Percentiles rank a stretch among this genome's conserved stretches.
Conservation (phyloP, 2,113 vertebrate genomes). For the Anarhynchus alexandrinus region DNA sequence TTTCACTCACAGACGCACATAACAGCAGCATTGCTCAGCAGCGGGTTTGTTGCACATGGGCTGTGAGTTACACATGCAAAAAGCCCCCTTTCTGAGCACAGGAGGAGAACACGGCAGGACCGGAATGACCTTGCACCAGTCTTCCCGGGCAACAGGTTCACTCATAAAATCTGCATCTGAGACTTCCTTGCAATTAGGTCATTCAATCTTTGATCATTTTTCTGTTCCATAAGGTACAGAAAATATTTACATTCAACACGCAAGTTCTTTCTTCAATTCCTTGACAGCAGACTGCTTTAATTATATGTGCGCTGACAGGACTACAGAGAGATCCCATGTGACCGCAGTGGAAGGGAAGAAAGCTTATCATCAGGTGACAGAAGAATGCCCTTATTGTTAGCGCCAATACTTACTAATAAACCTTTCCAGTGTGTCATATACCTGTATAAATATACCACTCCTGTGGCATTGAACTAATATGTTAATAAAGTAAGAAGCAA, state of each 20-base stretch:
- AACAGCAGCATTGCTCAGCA: background rate
- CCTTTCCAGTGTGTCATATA: background rate
- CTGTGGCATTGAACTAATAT: background rate
- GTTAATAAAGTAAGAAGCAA: background rate
- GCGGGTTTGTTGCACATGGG: rapidly evolving
- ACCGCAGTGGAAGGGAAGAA: background rate
- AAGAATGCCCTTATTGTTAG: conserved; percentile 40
- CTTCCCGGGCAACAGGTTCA: background rate
- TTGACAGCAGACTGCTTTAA: conserved; percentile 28
- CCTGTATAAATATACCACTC: background rate
- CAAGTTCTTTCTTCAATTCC: conserved; percentile 36
- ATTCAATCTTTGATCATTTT: conserved; percentile 41
- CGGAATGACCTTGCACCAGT: background rate
- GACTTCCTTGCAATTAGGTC: conserved; percentile 42
- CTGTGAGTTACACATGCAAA: background rate
- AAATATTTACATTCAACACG: conserved; percentile 9
- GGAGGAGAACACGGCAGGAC: background rate
- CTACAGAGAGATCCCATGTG: conserved; percentile 21
- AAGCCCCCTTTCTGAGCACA: background rate
- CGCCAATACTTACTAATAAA: conserved; percentile 16
- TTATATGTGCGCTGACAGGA: conserved; percentile 47
- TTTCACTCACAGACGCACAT: background rate
- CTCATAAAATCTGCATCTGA: background rate
- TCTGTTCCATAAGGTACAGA: conserved; percentile 17
- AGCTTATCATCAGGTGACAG: conserved; percentile 33